Evolutionary conservation across 2,797 vertebrate genomes (phyloP).

Genomic region (Sebastes vulpes): DNA sequence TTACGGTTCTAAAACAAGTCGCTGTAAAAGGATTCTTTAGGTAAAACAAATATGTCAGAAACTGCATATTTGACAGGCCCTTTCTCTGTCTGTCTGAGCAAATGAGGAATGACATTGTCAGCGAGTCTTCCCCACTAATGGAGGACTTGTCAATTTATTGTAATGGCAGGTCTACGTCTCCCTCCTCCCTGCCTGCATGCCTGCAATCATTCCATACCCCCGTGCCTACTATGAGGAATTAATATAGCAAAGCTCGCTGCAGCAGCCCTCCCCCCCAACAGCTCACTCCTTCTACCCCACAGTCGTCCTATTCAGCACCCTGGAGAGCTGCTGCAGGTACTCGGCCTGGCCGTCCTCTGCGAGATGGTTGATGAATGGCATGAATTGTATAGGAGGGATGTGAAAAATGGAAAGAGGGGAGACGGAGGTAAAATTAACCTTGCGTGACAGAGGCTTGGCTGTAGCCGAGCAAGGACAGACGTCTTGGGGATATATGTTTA

Average conservation of each 20-base stretch:
- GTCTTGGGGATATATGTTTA: slow-evolving; percentile 73
- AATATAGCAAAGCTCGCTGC: slow-evolving; percentile 70
- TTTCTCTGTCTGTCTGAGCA: slow-evolving; percentile 8
- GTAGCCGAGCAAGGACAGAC: slow-evolving; percentile 64
- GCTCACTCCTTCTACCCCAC: slow-evolving; percentile 59
- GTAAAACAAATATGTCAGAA: slow-evolving; percentile 2
- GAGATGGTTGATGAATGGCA: slow-evolving; percentile 76
- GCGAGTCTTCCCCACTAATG: slow-evolving; percentile 40
- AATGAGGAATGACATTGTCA: slow-evolving; percentile 27
- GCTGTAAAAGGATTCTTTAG: neutral
- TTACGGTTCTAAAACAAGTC: neutral
- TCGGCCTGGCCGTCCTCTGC: slow-evolving; percentile 58
- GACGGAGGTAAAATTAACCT: slow-evolving; percentile 61
- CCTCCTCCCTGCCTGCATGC: slow-evolving; percentile 11
- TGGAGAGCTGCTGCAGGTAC: slow-evolving; percentile 87
- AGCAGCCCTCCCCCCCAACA: slow-evolving; percentile 46
- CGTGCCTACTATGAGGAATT: slow-evolving; percentile 69
- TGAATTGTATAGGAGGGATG: slow-evolving; percentile 56
- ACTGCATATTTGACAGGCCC: neutral
- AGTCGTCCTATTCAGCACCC: slow-evolving; percentile 85
- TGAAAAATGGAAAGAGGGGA: slow-evolving; percentile 56
- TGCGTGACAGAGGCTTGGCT: slow-evolving; percentile 63
- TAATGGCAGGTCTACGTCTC: slow-evolving; percentile 42
- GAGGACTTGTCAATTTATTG: slow-evolving; percentile 63
- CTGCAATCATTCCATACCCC: slow-evolving; percentile 63